Evolutionary conservation across 1,140 invertebrate species (phyloP).

Genomic region (Apolygus lucorum): DNA sequence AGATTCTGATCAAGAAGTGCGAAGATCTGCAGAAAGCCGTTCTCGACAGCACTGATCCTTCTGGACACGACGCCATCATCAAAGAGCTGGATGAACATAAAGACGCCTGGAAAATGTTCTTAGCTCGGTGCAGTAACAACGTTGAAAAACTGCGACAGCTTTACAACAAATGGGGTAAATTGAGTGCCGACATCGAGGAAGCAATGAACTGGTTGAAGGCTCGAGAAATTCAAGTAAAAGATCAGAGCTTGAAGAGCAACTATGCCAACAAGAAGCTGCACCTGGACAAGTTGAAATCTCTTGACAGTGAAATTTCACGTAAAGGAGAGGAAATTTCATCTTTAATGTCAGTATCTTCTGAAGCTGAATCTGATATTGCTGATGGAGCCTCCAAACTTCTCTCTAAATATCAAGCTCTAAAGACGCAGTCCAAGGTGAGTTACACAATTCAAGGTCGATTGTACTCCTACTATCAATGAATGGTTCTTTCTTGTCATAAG

Average conservation of each 20-base stretch:
- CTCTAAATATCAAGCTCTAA: slow-evolving; percentile 75
- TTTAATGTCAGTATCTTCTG: slow-evolving; percentile 59
- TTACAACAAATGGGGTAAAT: slow-evolving; percentile 67
- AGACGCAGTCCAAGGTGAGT: slow-evolving; percentile 62
- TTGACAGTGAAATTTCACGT: slow-evolving; percentile 62
- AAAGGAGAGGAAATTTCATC: slow-evolving; percentile 63
- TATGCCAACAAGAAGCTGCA: slow-evolving; percentile 71
- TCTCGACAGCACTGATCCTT: slow-evolving; percentile 64
- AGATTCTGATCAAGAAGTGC: slow-evolving; percentile 59
- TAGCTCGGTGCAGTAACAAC: slow-evolving; percentile 56
- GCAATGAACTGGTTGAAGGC: slow-evolving; percentile 75
- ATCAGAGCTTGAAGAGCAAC: slow-evolving; percentile 79
- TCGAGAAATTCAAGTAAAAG: slow-evolving; percentile 74
- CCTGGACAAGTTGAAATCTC: slow-evolving; percentile 63
- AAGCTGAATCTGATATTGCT: slow-evolving; percentile 66
- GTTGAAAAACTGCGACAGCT: slow-evolving; percentile 59
- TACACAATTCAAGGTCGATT: too few species aligned
- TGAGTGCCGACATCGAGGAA: slow-evolving; percentile 63
- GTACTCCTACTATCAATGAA: too few species aligned
- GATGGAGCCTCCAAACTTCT: slow-evolving; percentile 67
- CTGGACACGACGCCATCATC: slow-evolving; percentile 64
- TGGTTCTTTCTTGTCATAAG: too few species aligned
- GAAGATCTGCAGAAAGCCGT: slow-evolving; percentile 61
- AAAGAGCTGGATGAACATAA: slow-evolving; percentile 67
- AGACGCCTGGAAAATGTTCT: slow-evolving; percentile 66